Percentiles rank a stretch among this genome's conserved stretches.
These are phyloP conservation scores for Leucoraja erinaceus DNA, from an alignment of 2,113 vertebrate species.

Conservation along the genomic window DNA sequence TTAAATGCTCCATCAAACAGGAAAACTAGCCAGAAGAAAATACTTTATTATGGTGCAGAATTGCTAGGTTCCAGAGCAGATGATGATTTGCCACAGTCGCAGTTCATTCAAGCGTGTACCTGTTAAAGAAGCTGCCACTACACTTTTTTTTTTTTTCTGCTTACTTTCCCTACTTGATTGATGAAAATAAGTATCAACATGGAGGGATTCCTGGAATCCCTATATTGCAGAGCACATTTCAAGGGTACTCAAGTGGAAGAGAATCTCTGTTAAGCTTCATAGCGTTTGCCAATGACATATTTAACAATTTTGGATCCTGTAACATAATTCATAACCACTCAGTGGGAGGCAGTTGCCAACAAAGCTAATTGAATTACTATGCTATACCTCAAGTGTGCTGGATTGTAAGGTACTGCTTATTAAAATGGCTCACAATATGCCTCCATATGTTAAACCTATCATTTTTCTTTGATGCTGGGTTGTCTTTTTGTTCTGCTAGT, in stretches of 20 bases:
- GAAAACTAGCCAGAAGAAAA: not conserved
- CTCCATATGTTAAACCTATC: not conserved
- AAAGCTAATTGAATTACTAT: not conserved
- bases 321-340: slow-evolving; percentile 11
- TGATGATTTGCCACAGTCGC: not conserved
- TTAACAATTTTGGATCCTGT: not conserved
- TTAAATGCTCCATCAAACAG: not conserved
- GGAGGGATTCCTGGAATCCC: slow-evolving; percentile 19
- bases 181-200: slow-evolving; percentile 20
- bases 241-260: slow-evolving; percentile 25
- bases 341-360: not conserved
- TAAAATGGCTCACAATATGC: not conserved
- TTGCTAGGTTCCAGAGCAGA: not conserved
- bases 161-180: slow-evolving; percentile 17
- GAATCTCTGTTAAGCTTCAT: not conserved
- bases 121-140: not conserved
- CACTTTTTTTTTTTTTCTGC: not conserved
- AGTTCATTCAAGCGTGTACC: not conserved
- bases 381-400: not conserved
- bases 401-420: not conserved
- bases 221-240: not conserved
- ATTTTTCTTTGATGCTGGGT: not conserved
- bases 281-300: not conserved
- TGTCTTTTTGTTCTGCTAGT: not conserved
- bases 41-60: not conserved